Evolutionary conservation across 2,113 vertebrate species (phyloP).

Genomic region (Dasypus novemcinctus): DNA sequence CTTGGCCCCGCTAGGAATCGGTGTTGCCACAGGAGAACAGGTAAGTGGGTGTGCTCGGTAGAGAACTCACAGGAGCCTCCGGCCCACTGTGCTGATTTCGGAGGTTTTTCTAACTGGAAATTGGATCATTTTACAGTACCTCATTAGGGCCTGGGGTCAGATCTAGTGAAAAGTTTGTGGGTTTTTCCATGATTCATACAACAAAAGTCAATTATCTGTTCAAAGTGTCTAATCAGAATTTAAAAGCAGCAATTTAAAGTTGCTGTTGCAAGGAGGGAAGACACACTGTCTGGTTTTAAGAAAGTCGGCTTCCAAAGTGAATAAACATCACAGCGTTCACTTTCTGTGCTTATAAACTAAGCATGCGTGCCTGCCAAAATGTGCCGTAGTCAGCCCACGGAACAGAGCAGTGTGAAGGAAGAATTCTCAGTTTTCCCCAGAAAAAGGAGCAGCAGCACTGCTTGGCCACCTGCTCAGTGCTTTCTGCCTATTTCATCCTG

Average conservation of each 20-base stretch:
- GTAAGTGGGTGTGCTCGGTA: constrained; percentile 71
- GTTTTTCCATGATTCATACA: not conserved
- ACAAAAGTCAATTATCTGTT: not conserved
- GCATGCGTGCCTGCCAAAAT: constrained; percentile 44
- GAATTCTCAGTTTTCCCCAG: not conserved
- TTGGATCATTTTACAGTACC: not conserved
- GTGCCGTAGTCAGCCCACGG: not conserved
- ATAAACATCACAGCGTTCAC: not conserved
- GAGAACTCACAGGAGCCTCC: not conserved
- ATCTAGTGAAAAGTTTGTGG: not conserved
- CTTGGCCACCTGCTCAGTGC: not conserved
- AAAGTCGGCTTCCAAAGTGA: constrained; percentile 33
- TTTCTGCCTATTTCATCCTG: not conserved
- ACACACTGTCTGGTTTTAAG: not conserved
- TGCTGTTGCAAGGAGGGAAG: not conserved
- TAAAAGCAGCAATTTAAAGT: constrained; percentile 34
- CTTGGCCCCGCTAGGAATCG: constrained; percentile 84
- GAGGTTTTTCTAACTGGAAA: not conserved
- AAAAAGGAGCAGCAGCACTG: constrained; percentile 29
- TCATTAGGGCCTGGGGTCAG: not conserved
- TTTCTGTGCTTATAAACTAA: constrained; percentile 10
- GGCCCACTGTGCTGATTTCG: not conserved
- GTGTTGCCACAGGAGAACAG: constrained; percentile 87
- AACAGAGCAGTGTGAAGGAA: not conserved
- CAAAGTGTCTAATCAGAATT: not conserved